Evolutionary conservation across 1,140 invertebrate genomes (phyloP), one percentile per base, ranked within the genome.

Genomic region (Cardiocondyla obscurior): DNA sequence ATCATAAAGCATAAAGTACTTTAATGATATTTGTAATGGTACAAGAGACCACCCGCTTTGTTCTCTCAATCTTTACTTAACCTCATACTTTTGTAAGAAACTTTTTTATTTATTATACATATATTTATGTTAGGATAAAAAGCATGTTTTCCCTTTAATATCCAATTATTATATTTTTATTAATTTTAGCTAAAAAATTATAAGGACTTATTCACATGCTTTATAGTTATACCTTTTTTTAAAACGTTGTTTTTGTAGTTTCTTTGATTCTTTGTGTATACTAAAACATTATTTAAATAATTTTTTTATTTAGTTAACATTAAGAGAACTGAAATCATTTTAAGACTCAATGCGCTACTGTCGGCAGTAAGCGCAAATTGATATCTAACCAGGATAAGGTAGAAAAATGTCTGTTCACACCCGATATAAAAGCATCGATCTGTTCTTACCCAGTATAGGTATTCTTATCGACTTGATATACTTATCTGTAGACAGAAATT

Each of bases 401-500:
- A 79, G 74, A 25, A 79, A 79, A 46, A 3, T 46, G 1, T 0
- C 3, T 2, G 12, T 51, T 33, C 22, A 51, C 42, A 25, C 14
- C 19, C 30, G 73, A 22, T 69, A 58, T 60, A 44, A 64, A 76
- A 64, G 42, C 49, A 76, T 49, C 28, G 58, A 64, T 64, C 36
- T 49, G 1, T 3, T 76, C 0, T 30, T 64, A 53, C 25, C 46
- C 16, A 2, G 2, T 64, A 69, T 53, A 79, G 25, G n/a, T 42
- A 79, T 39, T 39, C 0, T 36, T 72, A 72, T 69, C 49, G 73
- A 77, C 62, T 42, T 53, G n/a, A 36, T 39, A 28, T 16, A 74
- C 14, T 2, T 36, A n/a, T 51, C 25, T 0, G n/a, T 14, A 22
- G 0, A 14, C n/a, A 77, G 74, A 79, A 12, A 69, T 4, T n/a